phyloP scores from a whole-genome alignment of 2,888 invertebrate species.

The Himalopsyche kuldschensis region DNA sequence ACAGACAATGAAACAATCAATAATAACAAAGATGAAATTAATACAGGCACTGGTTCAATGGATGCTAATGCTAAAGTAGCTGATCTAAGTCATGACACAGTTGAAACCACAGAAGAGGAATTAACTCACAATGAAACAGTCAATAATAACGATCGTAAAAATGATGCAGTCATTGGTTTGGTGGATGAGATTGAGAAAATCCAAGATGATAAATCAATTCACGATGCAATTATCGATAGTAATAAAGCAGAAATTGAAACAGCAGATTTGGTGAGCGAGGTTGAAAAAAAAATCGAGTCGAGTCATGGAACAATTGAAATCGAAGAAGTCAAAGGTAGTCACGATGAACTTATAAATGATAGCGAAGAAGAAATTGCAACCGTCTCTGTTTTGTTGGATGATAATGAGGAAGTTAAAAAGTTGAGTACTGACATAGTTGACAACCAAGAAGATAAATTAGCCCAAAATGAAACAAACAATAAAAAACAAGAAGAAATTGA shows the following conservation, averaged over 20 bases:
- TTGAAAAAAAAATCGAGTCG: not conserved
- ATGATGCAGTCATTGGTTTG: too few species aligned
- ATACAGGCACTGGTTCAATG: too few species aligned
- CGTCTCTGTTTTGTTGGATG: not conserved
- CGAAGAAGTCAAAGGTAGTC: not conserved
- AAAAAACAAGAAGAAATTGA: not conserved
- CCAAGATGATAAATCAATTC: too few species aligned
- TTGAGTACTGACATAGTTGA: not conserved
- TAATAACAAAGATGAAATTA: too few species aligned
- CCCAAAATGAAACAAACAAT: not conserved
- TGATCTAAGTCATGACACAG: too few species aligned
- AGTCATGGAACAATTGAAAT: not conserved
- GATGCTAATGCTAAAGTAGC: too few species aligned
- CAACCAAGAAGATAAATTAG: not conserved
- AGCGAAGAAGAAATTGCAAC: too few species aligned
- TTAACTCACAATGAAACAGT: too few species aligned
- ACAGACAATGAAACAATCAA: not conserved
- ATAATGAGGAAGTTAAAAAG: not conserved
- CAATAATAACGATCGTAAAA: too few species aligned
- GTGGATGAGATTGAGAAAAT: too few species aligned
- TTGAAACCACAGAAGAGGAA: not conserved
- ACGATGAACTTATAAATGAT: not conserved
- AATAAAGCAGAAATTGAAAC: too few species aligned
- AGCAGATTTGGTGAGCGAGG: not conserved
- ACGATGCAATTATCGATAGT: too few species aligned